phyloP scores from a whole-genome alignment of 2,113 vertebrate species.

The Epinephelus moara region DNA sequence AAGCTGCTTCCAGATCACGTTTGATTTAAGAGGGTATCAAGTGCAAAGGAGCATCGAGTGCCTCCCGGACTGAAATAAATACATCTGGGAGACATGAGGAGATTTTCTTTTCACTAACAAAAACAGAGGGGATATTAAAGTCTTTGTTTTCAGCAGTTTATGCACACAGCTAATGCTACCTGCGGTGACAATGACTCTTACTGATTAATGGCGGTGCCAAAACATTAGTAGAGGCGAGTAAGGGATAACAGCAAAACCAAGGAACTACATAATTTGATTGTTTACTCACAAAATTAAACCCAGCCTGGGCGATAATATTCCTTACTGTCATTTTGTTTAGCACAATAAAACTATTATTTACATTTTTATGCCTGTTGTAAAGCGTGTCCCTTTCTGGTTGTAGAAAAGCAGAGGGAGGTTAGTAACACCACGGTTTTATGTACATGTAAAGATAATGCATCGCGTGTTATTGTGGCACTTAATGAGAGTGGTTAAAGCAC shows the following conservation, averaged over 20 bases:
- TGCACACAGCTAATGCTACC: conserved; percentile 1
- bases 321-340: neutral
- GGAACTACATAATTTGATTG: conserved; percentile 30
- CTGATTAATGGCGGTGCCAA: neutral
- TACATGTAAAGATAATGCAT: conserved; percentile 4
- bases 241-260: neutral
- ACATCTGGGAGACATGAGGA: neutral
- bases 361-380: conserved; percentile 4
- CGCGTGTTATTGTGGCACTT: conserved; percentile 7
- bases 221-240: neutral
- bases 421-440: neutral
- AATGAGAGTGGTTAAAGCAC: conserved; percentile 2
- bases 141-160: conserved; percentile 24
- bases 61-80: neutral
- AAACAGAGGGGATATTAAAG: neutral
- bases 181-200: conserved; percentile 22
- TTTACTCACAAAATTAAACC: neutral
- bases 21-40: neutral
- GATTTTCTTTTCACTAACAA: neutral
- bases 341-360: conserved; percentile 4
- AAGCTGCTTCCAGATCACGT: conserved; percentile 1
- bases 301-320: neutral
- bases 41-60: neutral
- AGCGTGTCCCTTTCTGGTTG: neutral
- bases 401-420: neutral